Conservation (phyloP, 2,888 invertebrate genomes). For the Notocelia uddmanniana region DNA sequence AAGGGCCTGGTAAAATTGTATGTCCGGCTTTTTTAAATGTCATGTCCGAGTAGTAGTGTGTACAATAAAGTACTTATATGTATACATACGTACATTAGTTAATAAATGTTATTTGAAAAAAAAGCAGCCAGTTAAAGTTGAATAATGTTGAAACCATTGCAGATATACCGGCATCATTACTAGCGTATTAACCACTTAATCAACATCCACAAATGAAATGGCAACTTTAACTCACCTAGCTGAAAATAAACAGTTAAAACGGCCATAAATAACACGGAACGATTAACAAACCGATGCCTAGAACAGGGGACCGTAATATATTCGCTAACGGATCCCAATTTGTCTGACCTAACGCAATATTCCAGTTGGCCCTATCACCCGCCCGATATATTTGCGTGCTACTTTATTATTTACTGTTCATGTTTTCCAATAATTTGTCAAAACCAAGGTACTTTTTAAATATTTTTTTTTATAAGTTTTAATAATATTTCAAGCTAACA, state of each 20-base stretch:
- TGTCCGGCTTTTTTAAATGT: too few species aligned
- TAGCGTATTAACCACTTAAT: constrained; percentile 13
- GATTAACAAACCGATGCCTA: constrained; percentile 83
- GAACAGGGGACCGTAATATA: constrained; percentile 81
- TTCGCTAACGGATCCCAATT: constrained; percentile 84
- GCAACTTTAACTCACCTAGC: constrained; percentile 43
- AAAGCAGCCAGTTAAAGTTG: not conserved
- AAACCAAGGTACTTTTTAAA: not conserved
- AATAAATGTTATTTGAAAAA: not conserved
- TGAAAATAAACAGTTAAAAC: constrained; percentile 59
- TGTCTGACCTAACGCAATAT: constrained; percentile 84
- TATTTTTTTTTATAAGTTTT: too few species aligned
- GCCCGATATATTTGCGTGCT: constrained; percentile 24
- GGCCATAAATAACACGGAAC: constrained; percentile 79
- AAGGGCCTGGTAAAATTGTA: too few species aligned
- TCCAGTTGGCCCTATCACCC: constrained; percentile 56
- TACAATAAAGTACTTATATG: too few species aligned
- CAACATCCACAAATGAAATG: constrained; percentile 31
- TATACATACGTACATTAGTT: too few species aligned
- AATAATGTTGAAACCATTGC: not conserved
- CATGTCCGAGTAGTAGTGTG: too few species aligned
- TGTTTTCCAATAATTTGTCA: not conserved
- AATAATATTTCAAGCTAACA: too few species aligned
- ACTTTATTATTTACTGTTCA: constrained; percentile 14
- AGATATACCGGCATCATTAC: constrained; percentile 19